Conservation (phyloP, 2,888 invertebrate genomes). For the Spilarctia lutea region DNA sequence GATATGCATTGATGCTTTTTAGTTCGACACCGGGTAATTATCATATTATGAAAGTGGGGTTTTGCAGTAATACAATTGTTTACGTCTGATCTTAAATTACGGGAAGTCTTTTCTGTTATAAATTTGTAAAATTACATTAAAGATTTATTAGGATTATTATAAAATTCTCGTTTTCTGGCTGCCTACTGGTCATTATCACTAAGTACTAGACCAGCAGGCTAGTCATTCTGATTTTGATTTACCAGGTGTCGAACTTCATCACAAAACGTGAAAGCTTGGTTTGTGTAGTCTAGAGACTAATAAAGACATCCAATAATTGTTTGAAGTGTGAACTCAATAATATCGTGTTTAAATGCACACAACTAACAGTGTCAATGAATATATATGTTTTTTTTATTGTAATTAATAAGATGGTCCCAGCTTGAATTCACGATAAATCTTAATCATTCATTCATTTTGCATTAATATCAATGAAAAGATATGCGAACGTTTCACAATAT, state of each 20-base stretch:
- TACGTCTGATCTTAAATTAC: no score
- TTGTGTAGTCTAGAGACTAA: slow-evolving; percentile 8
- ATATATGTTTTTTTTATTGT: slow-evolving; percentile 35
- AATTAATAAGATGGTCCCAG: slow-evolving; percentile 23
- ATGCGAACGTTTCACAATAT: slow-evolving; percentile 39
- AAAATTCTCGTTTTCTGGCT: no score
- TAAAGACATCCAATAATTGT: not conserved
- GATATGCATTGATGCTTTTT: slow-evolving; percentile 15
- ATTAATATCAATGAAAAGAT: slow-evolving; percentile 29
- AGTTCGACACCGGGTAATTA: slow-evolving; percentile 1
- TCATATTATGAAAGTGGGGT: no score
- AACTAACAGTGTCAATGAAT: slow-evolving; percentile 40
- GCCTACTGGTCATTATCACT: no score
- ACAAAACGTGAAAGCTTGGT: slow-evolving; percentile 5
- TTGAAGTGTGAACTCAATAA: slow-evolving; percentile 12
- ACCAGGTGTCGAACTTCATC: slow-evolving; percentile 13
- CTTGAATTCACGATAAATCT: slow-evolving; percentile 38
- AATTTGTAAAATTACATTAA: no score
- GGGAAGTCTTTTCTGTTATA: no score
- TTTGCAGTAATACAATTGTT: no score
- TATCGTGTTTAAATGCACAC: slow-evolving; percentile 21
- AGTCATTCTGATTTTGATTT: not conserved
- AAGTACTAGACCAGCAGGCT: no score
- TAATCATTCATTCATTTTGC: slow-evolving; percentile 43
- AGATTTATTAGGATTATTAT: no score